Percentiles rank a stretch among this genome's conserved stretches.
Conservation (phyloP, 2,797 vertebrate genomes). For the Glossophaga mutica region DNA sequence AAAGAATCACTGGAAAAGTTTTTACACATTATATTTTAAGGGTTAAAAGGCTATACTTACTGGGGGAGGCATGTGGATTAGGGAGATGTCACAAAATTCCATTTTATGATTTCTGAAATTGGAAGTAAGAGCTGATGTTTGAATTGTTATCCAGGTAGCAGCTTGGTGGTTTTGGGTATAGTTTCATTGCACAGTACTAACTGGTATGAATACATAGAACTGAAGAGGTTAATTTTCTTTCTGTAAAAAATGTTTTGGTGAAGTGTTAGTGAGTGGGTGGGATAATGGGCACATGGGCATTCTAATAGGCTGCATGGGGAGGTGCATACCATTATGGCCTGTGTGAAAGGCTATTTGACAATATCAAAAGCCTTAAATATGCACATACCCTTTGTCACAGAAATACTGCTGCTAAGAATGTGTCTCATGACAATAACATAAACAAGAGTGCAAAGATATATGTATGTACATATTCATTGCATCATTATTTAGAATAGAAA, state of each 20-base stretch:
- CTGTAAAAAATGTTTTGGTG: conserved; percentile 14
- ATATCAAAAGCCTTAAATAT: conserved; percentile 31
- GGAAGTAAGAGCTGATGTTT: background rate
- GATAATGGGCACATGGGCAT: background rate
- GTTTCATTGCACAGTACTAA: background rate
- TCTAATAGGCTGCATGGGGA: background rate
- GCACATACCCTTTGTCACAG: background rate
- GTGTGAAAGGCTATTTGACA: background rate
- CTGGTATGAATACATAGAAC: background rate
- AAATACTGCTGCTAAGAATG: background rate
- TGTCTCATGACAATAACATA: background rate
- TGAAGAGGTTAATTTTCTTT: conserved; percentile 45
- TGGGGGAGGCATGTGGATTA: background rate
- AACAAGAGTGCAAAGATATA: background rate
- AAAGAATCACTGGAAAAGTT: background rate
- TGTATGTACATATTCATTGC: background rate
- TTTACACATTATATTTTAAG: background rate
- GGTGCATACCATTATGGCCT: background rate
- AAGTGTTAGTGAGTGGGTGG: conserved; percentile 7
- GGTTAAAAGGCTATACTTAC: background rate
- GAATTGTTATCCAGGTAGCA: background rate
- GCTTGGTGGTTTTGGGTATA: background rate
- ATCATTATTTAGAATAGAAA: conserved; percentile 21
- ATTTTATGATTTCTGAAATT: conserved; percentile 21
- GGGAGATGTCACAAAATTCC: background rate